Evolutionary conservation across 1,140 invertebrate genomes (phyloP).

Genomic region (Micrasema longulum): DNA sequence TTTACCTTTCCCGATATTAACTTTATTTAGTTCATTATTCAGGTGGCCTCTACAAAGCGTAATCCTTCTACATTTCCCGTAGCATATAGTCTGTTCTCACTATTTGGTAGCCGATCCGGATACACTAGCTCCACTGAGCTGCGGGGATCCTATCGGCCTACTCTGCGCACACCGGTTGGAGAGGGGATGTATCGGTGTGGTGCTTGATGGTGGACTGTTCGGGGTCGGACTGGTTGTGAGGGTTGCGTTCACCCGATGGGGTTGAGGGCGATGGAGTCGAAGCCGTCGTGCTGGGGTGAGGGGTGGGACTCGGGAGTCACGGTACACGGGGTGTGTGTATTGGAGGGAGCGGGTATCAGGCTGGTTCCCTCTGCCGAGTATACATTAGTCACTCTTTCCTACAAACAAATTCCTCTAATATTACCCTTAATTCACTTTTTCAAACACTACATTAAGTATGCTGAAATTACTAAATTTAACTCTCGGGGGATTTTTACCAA

Average conservation of each 20-base stretch:
- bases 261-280: conserved; percentile 66
- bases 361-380: conserved; percentile 71
- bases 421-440: too few species aligned
- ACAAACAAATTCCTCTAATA: not conserved
- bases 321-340: conserved; percentile 60
- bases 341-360: conserved; percentile 67
- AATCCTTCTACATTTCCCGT: conserved; percentile 2
- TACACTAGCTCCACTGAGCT: not conserved
- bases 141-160: conserved; percentile 12
- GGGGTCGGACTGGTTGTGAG: conserved; percentile 9
- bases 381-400: conserved; percentile 70
- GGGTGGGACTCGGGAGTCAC: conserved; percentile 65
- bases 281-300: conserved; percentile 61
- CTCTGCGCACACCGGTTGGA: conserved; percentile 24
- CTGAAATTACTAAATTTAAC: too few species aligned
- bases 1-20: conserved; percentile 17
- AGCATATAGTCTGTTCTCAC: not conserved
- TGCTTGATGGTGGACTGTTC: conserved; percentile 35
- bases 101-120: not conserved
- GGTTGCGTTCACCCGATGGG: conserved; percentile 60
- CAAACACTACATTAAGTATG: too few species aligned
- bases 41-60: not conserved
- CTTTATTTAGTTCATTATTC: not conserved
- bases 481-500: too few species aligned
- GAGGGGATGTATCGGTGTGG: not conserved